These are phyloP conservation scores for Platysteira castanea DNA, from an alignment of 2,113 vertebrate species.

Conservation along the genomic window DNA sequence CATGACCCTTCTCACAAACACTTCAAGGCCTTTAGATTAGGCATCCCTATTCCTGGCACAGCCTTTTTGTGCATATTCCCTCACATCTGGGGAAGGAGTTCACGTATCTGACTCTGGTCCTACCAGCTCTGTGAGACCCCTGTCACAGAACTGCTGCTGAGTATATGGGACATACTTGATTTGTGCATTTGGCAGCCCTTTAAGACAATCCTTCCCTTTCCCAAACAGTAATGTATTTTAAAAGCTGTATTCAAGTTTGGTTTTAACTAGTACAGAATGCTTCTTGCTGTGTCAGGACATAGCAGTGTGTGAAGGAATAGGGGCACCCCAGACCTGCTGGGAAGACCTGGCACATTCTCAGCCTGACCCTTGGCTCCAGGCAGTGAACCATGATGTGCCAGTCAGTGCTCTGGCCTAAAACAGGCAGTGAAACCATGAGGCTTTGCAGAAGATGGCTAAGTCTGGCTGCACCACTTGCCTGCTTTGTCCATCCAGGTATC, in stretches of 20 bases:
- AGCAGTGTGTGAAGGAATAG: neutral
- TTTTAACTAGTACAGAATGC: neutral
- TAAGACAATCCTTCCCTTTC: neutral
- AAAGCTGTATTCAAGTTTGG: neutral
- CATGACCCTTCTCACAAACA: conserved; percentile 26
- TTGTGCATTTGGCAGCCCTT: neutral
- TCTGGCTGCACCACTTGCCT: neutral
- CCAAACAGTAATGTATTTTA: neutral
- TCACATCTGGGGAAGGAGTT: neutral
- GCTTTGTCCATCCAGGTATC: neutral
- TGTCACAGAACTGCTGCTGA: neutral
- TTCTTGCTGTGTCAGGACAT: neutral
- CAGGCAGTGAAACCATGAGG: neutral
- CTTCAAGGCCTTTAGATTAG: conserved; percentile 1
- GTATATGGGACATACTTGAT: neutral
- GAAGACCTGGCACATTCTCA: neutral
- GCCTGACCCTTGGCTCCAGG: neutral
- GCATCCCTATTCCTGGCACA: neutral
- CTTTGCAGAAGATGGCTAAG: neutral
- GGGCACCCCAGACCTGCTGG: neutral
- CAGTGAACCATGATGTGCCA: neutral
- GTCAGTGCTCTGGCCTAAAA: neutral
- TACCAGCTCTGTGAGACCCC: neutral
- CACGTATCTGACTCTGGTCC: neutral
- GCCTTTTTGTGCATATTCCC: neutral